These are phyloP conservation scores for Globia sparganii DNA, from an alignment of 2,888 invertebrate species.

Conservation along the genomic window DNA sequence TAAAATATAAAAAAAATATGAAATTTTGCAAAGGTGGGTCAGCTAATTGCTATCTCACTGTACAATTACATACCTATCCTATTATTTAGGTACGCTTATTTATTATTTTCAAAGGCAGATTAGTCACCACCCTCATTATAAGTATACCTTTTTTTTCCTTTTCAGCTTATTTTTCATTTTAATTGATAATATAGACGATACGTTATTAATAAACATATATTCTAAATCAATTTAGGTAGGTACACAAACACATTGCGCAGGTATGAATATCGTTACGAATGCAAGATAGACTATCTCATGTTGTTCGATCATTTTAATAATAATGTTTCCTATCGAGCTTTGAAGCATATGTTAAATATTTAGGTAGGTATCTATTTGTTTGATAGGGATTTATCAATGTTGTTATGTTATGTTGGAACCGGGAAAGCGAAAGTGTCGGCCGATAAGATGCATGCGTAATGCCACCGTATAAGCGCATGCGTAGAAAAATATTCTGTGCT, in stretches of 20 bases:
- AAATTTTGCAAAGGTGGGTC: no score
- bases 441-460: conserved; percentile 25
- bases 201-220: background rate
- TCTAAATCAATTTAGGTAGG: conserved; percentile 6
- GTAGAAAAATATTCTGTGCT: conserved; percentile 7
- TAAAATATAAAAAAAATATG: no score
- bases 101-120: conserved; percentile 2
- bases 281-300: conserved; percentile 23
- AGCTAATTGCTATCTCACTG: no score
- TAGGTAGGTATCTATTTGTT: conserved; percentile 22
- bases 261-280: background rate
- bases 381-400: conserved; percentile 43
- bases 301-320: conserved; percentile 49
- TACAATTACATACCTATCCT: no score
- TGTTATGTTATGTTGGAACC: conserved; percentile 32
- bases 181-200: conserved; percentile 10
- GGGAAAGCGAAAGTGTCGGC: conserved; percentile 32
- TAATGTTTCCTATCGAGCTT: conserved; percentile 32
- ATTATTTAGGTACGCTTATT: conserved; percentile 16
- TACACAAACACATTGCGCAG: background rate
- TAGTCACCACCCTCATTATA: background rate
- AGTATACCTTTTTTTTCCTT: background rate
- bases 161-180: conserved; percentile 6
- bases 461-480: conserved; percentile 3
- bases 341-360: conserved; percentile 45